Evolutionary conservation across 2,113 vertebrate species (phyloP), one percentile per base, ranked within the genome.

Genomic region (Antigone vipio): DNA sequence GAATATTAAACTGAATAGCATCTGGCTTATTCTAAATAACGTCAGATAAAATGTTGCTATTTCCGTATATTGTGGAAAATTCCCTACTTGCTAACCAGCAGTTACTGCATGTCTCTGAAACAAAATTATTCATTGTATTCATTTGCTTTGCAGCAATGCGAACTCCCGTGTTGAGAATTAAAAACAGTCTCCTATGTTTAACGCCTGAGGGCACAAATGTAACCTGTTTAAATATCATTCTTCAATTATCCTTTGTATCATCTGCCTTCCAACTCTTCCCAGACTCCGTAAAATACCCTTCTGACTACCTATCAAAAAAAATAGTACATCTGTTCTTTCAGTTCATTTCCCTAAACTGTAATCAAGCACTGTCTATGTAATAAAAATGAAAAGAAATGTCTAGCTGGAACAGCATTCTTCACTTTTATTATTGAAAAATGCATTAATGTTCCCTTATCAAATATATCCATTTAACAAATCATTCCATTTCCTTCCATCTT

Each of bases 301-400:
- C 77, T 93, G 86, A 91, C 80, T 93, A 87, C 44, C 58, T 68
- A 82, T 91, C 44, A 85, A 92, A 95, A 95, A 95, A 93, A 92
- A 77, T n/a, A 91, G 53, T 91, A 56, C 92, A 62, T 76, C 69
- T 92, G 71, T 93, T 92, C 91, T 96, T 96, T 89, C 77, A 56
- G 53, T 93, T 95, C 91, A 85, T 95, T 95, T 97, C 89, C 95
- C 91, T 91, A 94, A 93, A 92, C 73, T 85, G 58, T 92, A 95
- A 93, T 92, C 86, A 87, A 89, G 86, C 62, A 66, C 66, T 82
- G 62, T 91, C 91, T 87, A 32, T 84, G 74, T 90, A 89, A 71
- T 85, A 92, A 85, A 96, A 94, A 76, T 53, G 74, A 87, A 94
- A 93, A 89, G 58, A 88, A 91, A 73, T 76, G 40, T 73, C 86